Evolutionary conservation across 2,888 invertebrate genomes (phyloP).

Genomic region (Beris chalybata): DNA sequence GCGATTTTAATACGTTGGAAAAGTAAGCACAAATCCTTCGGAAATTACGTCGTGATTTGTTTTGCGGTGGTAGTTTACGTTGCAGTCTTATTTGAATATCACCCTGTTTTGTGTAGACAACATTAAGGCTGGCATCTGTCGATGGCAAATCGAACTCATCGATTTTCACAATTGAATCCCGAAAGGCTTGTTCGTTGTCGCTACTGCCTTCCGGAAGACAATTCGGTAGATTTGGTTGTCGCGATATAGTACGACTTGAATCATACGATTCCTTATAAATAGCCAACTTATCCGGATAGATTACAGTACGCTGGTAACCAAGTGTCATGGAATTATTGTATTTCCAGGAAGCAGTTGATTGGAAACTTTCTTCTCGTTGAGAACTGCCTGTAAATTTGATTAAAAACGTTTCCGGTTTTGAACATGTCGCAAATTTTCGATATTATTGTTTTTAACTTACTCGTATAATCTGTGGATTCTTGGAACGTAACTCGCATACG

Average conservation of each 20-base stretch:
- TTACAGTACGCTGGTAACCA: constrained; percentile 27
- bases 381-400: constrained; percentile 49
- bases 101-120: constrained; percentile 39
- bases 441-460: constrained; percentile 43
- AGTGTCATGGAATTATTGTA: constrained; percentile 33
- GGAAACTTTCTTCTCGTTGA: constrained; percentile 49
- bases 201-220: background rate
- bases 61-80: constrained; percentile 27
- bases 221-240: constrained; percentile 3
- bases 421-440: too few relatives aligned
- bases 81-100: constrained; percentile 41
- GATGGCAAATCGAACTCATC: constrained; percentile 41
- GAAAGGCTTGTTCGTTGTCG: background rate
- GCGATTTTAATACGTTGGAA: constrained; percentile 29
- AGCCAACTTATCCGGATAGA: constrained; percentile 15
- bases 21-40: constrained; percentile 35
- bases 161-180: constrained; percentile 39
- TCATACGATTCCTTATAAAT: constrained; percentile 19
- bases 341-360: constrained; percentile 43
- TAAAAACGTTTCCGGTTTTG: background rate
- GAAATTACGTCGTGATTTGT: constrained; percentile 24
- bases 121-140: constrained; percentile 42
- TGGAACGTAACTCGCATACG: constrained; percentile 56
- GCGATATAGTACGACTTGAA: background rate
- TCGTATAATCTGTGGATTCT: constrained; percentile 57